Conservation (phyloP, 2,797 vertebrate genomes). For the Halcyon badia region DNA sequence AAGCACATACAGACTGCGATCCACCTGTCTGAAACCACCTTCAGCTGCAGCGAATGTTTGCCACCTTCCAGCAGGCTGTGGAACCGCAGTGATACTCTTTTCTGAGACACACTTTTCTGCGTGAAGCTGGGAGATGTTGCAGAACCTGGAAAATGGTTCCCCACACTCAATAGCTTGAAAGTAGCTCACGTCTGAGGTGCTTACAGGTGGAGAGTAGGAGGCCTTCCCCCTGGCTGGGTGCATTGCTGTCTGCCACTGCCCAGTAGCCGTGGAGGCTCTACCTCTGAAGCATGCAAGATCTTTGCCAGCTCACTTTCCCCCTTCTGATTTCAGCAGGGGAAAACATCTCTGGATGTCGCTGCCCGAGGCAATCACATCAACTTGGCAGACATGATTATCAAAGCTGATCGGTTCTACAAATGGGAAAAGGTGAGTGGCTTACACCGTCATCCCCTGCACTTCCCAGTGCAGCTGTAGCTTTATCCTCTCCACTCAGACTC, state of each 20-base stretch:
- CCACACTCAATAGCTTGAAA: no score
- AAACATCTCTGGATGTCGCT: constrained; percentile 89
- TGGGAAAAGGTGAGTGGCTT: constrained; percentile 86
- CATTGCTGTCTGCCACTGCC: not conserved
- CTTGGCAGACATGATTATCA: constrained; percentile 93
- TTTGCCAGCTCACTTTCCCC: not conserved
- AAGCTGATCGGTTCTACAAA: constrained; percentile 91
- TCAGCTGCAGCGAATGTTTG: not conserved
- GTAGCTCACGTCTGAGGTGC: not conserved
- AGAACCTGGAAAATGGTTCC: no score
- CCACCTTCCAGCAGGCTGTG: not conserved
- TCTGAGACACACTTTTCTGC: not conserved
- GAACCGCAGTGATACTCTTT: not conserved
- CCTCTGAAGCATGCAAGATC: not conserved
- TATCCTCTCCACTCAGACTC: not conserved
- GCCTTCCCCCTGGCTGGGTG: not conserved
- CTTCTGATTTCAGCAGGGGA: constrained; percentile 86
- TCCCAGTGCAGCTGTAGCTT: not conserved
- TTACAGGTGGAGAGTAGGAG: not conserved
- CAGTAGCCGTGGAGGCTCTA: accelerated
- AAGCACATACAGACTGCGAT: not conserved
- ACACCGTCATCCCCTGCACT: not conserved
- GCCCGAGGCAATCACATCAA: constrained; percentile 88
- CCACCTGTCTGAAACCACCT: not conserved
- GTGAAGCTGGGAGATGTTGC: not conserved